Evolutionary conservation across 2,797 vertebrate species (phyloP).

Genomic region (Danio kyathit): DNA sequence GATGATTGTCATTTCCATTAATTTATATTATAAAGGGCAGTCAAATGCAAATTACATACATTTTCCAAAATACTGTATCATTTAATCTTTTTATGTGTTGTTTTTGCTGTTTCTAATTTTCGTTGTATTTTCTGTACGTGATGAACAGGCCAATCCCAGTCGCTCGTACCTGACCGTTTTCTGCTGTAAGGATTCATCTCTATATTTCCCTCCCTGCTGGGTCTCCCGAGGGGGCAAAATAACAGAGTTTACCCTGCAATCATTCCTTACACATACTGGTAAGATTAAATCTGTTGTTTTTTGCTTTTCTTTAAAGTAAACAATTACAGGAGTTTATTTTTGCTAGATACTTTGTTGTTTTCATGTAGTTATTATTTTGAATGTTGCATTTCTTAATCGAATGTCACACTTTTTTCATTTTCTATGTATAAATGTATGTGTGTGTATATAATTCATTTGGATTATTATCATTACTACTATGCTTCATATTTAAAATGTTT

Average conservation of each 20-base stretch:
- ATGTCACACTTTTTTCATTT: too few species aligned
- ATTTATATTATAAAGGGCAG: neutral
- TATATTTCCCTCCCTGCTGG: conserved; percentile 55
- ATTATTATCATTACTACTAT: too few species aligned
- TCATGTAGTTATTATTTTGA: neutral
- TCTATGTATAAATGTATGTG: too few species aligned
- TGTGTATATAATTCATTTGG: too few species aligned
- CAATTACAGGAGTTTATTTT: neutral
- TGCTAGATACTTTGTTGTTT: neutral
- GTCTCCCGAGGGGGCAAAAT: conserved; percentile 53
- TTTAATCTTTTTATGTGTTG: conserved; percentile 1
- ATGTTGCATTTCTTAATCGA: neutral
- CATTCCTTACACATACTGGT: conserved; percentile 32
- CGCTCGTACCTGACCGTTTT: conserved; percentile 41
- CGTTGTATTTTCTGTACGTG: neutral
- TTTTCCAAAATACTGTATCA: neutral
- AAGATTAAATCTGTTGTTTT: conserved; percentile 35
- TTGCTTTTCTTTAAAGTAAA: conserved; percentile 6
- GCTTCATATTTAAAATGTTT: too few species aligned
- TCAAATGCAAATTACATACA: neutral
- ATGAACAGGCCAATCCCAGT: neutral
- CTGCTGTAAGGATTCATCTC: conserved; percentile 40
- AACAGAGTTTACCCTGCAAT: conserved; percentile 46
- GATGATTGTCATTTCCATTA: neutral
- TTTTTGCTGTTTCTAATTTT: neutral